Conservation (phyloP, 2,888 invertebrate genomes). For the Sipha maydis region DNA sequence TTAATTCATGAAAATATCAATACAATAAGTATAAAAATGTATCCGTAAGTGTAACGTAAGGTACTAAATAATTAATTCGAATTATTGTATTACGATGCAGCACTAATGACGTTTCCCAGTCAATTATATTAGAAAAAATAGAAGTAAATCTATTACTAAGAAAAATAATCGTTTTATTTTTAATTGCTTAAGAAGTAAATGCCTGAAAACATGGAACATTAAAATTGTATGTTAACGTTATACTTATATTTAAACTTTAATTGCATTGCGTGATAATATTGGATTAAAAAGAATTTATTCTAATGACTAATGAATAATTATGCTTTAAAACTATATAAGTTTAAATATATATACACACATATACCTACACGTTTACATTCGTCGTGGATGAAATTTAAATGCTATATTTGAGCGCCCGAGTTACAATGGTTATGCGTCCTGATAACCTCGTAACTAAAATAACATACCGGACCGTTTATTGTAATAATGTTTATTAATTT, state of each 20-base stretch:
- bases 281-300: constrained; percentile 30
- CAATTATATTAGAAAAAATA: background rate
- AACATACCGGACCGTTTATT: background rate
- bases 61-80: background rate
- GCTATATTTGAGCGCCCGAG: background rate
- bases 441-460: background rate
- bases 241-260: constrained; percentile 37
- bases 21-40: background rate
- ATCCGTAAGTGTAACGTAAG: background rate
- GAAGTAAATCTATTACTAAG: background rate
- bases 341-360: background rate
- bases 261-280: constrained; percentile 49
- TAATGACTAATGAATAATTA: constrained; percentile 39
- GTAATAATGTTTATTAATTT: background rate
- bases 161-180: background rate
- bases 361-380: background rate
- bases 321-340: background rate
- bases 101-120: background rate
- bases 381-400: background rate
- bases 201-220: constrained; percentile 28
- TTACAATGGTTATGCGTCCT: background rate
- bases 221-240: background rate
- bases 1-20: background rate
- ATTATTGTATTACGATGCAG: background rate
- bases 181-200: background rate